Evolutionary conservation across 2,113 vertebrate genomes (phyloP).

Genomic region (Emydocephalus ijimae): DNA sequence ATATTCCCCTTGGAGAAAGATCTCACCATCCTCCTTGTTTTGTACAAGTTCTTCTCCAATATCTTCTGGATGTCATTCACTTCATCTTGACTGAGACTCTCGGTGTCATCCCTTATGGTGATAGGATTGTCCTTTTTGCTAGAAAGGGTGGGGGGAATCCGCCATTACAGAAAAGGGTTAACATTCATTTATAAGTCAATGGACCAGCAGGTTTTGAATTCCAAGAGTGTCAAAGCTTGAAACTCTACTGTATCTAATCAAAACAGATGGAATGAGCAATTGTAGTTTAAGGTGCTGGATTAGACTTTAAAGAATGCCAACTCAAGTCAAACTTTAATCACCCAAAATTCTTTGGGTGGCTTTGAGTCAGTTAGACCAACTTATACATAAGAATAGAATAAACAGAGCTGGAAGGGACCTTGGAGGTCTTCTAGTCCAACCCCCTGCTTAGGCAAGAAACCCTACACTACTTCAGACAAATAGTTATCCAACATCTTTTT

Average conservation of each 20-base stretch:
- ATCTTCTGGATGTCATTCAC: conserved; percentile 78
- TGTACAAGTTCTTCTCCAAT: conserved; percentile 76
- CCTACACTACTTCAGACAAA: too few species aligned
- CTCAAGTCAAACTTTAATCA: not conserved
- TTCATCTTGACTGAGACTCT: conserved; percentile 38
- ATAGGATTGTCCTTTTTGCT: conserved; percentile 48
- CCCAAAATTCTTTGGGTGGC: not conserved
- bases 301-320: too few species aligned
- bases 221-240: not conserved
- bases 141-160: conserved; percentile 4
- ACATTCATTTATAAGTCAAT: not conserved
- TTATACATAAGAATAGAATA: not conserved
- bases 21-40: conserved; percentile 74
- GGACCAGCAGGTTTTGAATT: not conserved
- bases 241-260: not conserved
- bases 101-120: conserved; percentile 46
- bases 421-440: too few species aligned
- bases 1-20: not conserved
- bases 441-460: too few species aligned
- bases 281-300: not conserved
- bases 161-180: rapidly evolving
- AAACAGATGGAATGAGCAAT: not conserved
- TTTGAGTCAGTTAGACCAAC: not conserved
- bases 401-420: too few species aligned
- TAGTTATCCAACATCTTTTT: too few species aligned